phyloP scores from a whole-genome alignment of 2,797 vertebrate species.

The Dendrocincla tyrannina region DNA sequence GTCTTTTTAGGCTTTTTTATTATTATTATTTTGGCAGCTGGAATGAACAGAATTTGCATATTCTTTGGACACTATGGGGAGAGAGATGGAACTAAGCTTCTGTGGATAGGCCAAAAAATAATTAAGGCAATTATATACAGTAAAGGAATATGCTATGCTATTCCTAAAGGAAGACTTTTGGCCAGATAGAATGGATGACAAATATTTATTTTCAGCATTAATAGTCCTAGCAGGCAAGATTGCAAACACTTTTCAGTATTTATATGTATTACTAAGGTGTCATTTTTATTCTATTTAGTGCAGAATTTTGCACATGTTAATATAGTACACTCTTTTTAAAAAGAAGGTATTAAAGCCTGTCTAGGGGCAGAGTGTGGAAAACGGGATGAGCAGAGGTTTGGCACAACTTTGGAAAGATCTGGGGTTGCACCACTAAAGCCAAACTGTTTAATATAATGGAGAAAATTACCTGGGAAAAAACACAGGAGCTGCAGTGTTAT shows the following conservation, averaged over 20 bases:
- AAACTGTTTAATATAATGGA: background rate
- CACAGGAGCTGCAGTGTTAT: background rate
- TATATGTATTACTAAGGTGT: background rate
- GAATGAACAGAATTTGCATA: background rate
- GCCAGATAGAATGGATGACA: background rate
- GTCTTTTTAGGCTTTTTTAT: background rate
- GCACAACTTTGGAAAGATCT: background rate
- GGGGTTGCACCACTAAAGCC: background rate
- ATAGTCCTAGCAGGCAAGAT: background rate
- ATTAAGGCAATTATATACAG: constrained; percentile 46
- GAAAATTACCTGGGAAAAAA: constrained; percentile 4
- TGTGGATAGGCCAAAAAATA: constrained; percentile 40
- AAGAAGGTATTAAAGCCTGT: background rate
- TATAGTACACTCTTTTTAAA: background rate
- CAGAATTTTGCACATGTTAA: background rate
- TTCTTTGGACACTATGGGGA: background rate
- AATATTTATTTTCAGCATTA: constrained; percentile 39
- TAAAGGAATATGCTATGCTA: constrained; percentile 7
- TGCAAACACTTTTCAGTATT: background rate
- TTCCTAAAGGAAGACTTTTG: constrained; percentile 27
- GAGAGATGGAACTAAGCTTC: background rate
- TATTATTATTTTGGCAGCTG: background rate
- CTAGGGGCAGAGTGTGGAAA: background rate
- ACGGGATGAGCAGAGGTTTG: background rate
- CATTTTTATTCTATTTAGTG: background rate